A percentile compares a stretch with the other conserved stretches of the same genome.
These are phyloP conservation scores for Lasius fuliginosus DNA, from an alignment of 2,888 invertebrate species.

Conservation along the genomic window DNA sequence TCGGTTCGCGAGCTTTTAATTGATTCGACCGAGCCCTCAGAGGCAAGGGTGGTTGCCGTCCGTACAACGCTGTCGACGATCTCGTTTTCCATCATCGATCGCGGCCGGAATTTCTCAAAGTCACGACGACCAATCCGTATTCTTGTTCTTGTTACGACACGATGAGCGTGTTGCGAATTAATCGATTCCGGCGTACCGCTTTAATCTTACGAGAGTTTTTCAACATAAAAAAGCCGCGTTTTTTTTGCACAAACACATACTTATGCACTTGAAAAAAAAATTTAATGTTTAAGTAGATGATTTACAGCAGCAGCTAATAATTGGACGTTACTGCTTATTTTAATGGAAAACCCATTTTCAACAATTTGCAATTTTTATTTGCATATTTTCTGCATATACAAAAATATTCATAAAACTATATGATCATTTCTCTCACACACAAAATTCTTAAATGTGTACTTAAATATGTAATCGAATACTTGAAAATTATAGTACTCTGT, in stretches of 20 bases:
- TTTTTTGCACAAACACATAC: neutral
- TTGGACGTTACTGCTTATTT: neutral
- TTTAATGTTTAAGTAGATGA: neutral
- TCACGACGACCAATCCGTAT: conserved; percentile 61
- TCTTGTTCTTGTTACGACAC: conserved; percentile 49
- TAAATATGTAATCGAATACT: neutral
- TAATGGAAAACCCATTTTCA: conserved; percentile 3
- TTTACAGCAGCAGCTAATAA: neutral
- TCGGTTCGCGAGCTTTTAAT: conserved; percentile 80
- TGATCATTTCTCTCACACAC: neutral
- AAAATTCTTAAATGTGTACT: neutral
- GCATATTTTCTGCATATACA: neutral
- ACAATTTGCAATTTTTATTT: conserved; percentile 9
- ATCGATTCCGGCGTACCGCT: conserved; percentile 42
- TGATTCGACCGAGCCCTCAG: conserved; percentile 75
- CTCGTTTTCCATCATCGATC: conserved; percentile 56
- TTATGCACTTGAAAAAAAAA: neutral
- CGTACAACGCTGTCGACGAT: conserved; percentile 40
- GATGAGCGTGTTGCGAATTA: conserved; percentile 46
- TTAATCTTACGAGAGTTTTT: conserved; percentile 25
- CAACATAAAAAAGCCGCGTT: neutral
- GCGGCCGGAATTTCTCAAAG: conserved; percentile 57
- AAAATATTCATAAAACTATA: conserved; percentile 4
- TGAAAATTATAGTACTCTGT: neutral
- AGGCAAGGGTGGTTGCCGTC: conserved; percentile 17